Percentiles rank a stretch among this genome's conserved stretches.
Conservation (phyloP, 2,888 invertebrate genomes). For the Mesorhabditis belari region DNA sequence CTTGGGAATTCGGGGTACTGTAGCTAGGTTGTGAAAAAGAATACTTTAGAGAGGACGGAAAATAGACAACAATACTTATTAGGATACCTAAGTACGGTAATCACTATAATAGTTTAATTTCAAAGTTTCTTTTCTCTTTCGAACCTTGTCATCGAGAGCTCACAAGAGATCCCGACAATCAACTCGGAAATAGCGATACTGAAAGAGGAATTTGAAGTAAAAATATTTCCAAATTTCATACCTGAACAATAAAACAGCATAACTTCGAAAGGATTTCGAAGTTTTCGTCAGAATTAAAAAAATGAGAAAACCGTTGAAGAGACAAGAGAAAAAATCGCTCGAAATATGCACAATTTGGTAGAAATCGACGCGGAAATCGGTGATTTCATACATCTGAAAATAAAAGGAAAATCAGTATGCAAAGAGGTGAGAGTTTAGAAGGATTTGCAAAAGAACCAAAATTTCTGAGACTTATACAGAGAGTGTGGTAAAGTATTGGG, state of each 20-base stretch:
- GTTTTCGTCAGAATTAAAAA: background rate
- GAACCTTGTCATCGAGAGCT: background rate
- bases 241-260: background rate
- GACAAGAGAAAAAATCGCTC: background rate
- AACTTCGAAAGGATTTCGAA: background rate
- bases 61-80: too few relatives aligned
- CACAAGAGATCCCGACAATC: background rate
- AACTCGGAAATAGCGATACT: background rate
- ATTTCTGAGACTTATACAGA: too few relatives aligned
- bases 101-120: too few relatives aligned
- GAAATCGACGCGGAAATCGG: background rate
- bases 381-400: background rate
- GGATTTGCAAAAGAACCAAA: too few relatives aligned
- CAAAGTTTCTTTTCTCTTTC: too few relatives aligned
- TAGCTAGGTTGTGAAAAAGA: too few relatives aligned
- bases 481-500: too few relatives aligned
- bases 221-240: background rate
- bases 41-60: too few relatives aligned
- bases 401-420: too few relatives aligned
- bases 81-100: too few relatives aligned
- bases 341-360: background rate
- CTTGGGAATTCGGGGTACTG: too few relatives aligned
- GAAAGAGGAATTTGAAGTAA: background rate
- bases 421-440: too few relatives aligned
- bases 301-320: background rate